phyloP scores from a whole-genome alignment of 2,113 vertebrate species.

The Thamnophis sirtalis region DNA sequence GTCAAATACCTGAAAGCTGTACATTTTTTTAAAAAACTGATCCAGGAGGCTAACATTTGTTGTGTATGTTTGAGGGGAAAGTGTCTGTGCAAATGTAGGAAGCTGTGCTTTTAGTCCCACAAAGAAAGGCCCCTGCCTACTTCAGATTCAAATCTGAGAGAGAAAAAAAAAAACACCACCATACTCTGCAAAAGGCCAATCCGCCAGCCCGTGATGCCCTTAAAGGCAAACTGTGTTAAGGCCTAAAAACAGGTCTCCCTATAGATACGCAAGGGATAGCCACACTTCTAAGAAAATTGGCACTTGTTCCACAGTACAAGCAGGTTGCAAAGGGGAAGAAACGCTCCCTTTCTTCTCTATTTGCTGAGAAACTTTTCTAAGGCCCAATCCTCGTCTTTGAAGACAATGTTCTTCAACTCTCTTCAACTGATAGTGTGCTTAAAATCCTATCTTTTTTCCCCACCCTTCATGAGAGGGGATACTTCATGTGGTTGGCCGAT shows the following conservation, averaged over 20 bases:
- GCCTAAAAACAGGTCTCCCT: neutral
- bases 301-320: neutral
- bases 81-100: slow-evolving; percentile 25
- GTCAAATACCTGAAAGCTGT: neutral
- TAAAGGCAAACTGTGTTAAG: slow-evolving; percentile 6
- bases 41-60: neutral
- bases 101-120: slow-evolving; percentile 57
- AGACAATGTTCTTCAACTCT: slow-evolving; percentile 22
- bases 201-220: neutral
- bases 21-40: neutral
- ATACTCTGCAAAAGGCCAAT: neutral
- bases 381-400: neutral
- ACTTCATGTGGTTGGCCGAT: slow-evolving; percentile 8
- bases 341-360: neutral
- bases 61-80: neutral
- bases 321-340: neutral
- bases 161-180: neutral
- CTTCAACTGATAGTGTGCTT: slow-evolving; percentile 21
- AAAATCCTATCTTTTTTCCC: slow-evolving; percentile 18
- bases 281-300: neutral
- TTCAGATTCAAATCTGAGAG: neutral
- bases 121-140: neutral
- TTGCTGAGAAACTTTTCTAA: neutral
- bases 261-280: neutral
- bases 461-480: slow-evolving; percentile 17